phyloP scores from a whole-genome alignment of 2,113 vertebrate species.

The Rhabdornis inornatus region DNA sequence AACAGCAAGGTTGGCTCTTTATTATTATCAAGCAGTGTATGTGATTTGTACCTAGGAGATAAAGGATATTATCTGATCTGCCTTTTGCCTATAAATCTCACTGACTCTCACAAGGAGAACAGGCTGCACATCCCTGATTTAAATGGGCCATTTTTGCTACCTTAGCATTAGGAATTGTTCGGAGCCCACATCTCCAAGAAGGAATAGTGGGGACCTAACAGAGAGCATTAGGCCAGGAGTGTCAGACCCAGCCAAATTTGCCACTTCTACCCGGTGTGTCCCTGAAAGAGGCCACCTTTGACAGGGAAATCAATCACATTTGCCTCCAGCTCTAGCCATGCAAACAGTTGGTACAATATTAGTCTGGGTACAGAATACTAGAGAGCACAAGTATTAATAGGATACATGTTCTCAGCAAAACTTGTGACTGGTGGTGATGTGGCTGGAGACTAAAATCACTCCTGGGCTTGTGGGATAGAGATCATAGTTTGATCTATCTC shows the following conservation, averaged over 20 bases:
- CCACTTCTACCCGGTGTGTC: not conserved
- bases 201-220: not conserved
- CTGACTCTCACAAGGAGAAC: fast-evolving
- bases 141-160: not conserved
- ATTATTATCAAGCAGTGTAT: not conserved
- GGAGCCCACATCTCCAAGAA: not conserved
- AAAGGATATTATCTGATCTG: not conserved
- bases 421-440: not conserved
- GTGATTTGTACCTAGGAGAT: not conserved
- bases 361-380: not conserved
- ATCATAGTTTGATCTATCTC: not conserved
- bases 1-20: not conserved
- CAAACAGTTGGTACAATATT: not conserved
- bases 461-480: not conserved
- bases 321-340: not conserved
- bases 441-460: not conserved
- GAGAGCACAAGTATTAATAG: not conserved
- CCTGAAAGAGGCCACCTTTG: not conserved
- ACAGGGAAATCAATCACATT: not conserved
- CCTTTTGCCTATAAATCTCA: not conserved
- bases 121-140: not conserved
- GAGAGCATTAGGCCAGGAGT: fast-evolving
- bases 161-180: not conserved
- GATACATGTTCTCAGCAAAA: not conserved
- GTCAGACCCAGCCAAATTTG: not conserved